Conservation (phyloP, 2,888 invertebrate genomes). For the Anthophora plumipes region DNA sequence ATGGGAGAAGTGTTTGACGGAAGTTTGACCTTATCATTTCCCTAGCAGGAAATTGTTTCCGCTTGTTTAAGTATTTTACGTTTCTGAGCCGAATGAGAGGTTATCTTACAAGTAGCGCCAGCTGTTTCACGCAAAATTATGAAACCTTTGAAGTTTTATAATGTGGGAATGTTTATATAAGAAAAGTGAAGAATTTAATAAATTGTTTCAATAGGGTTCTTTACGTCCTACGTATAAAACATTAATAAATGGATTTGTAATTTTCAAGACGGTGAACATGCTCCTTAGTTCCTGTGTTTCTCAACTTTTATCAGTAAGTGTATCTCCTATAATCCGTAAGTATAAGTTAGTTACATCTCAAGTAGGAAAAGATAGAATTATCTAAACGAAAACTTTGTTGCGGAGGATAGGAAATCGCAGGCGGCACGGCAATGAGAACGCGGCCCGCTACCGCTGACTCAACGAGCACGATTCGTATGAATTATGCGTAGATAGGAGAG, state of each 20-base stretch:
- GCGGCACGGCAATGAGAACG: slow-evolving; percentile 35
- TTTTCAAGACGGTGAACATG: too few relatives aligned
- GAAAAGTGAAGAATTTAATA: too few relatives aligned
- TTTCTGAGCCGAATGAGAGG: not conserved
- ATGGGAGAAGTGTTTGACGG: not conserved
- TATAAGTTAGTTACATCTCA: too few relatives aligned
- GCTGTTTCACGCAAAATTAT: too few relatives aligned
- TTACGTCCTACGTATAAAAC: too few relatives aligned
- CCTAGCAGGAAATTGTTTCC: not conserved
- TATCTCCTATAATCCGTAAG: too few relatives aligned
- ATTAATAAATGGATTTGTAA: too few relatives aligned
- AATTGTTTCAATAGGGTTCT: too few relatives aligned
- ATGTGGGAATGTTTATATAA: too few relatives aligned
- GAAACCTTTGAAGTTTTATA: too few relatives aligned
- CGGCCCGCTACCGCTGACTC: slow-evolving; percentile 76
- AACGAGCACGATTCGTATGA: slow-evolving; percentile 77
- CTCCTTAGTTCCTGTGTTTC: too few relatives aligned
- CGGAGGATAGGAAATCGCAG: not conserved
- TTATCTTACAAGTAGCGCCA: not conserved
- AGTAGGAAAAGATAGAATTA: not conserved
- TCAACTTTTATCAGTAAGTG: too few relatives aligned
- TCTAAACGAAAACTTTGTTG: not conserved
- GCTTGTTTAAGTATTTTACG: not conserved
- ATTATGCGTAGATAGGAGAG: slow-evolving; percentile 75
- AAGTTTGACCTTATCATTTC: not conserved